A percentile compares a stretch with the other conserved stretches of the same genome.
These are phyloP conservation scores for Passer montanus DNA, from an alignment of 2,113 vertebrate genomes.

Conservation along the genomic window DNA sequence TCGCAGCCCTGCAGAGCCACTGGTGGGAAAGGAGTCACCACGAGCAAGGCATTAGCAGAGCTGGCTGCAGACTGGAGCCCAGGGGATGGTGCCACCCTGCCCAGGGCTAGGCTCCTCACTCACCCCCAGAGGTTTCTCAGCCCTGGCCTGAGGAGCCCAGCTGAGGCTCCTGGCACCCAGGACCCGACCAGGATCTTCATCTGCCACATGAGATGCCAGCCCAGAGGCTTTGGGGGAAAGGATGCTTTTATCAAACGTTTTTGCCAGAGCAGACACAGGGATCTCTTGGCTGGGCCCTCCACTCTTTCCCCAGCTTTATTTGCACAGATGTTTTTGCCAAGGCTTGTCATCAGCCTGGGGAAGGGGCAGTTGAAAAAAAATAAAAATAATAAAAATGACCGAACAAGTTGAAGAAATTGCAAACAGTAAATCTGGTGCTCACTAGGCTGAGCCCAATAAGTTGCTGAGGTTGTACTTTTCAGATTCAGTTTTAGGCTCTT, in stretches of 20 bases:
- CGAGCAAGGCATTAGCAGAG: neutral
- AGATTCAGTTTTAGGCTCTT: slow-evolving; percentile 51
- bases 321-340: slow-evolving; percentile 67
- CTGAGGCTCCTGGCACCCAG: fast-evolving
- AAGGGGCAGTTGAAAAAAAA: neutral
- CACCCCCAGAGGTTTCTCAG: neutral
- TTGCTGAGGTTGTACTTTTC: slow-evolving; percentile 67
- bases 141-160: neutral
- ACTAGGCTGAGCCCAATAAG: neutral
- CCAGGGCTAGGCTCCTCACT: neutral
- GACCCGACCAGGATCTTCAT: neutral
- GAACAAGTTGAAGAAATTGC: slow-evolving; percentile 67
- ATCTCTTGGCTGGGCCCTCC: neutral
- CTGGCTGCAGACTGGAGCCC: fast-evolving
- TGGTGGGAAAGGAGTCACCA: fast-evolving
- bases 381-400: slow-evolving; percentile 12
- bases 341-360: slow-evolving; percentile 51
- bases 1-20: neutral
- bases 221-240: neutral
- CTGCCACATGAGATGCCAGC: neutral
- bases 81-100: neutral
- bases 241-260: slow-evolving; percentile 20
- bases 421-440: slow-evolving; percentile 56
- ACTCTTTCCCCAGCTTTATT: slow-evolving; percentile 50
- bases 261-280: neutral